Conservation (phyloP, 1,140 invertebrate genomes). For the Dendroctonus ponderosae region DNA sequence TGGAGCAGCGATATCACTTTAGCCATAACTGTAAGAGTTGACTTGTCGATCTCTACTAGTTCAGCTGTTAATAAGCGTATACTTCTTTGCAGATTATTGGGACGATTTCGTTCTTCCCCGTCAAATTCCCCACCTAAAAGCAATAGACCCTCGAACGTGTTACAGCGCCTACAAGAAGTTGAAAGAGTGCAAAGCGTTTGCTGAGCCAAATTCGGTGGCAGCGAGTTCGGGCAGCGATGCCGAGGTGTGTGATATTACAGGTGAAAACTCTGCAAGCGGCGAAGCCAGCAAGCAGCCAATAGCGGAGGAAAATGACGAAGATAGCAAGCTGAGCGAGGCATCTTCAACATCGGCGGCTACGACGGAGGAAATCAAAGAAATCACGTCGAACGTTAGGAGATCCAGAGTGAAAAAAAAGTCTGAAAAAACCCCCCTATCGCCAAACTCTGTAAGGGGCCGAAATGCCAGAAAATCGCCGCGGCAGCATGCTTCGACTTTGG, state of each 20-base stretch:
- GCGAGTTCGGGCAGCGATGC: not conserved
- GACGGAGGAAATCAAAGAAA: conserved; percentile 29
- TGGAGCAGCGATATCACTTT: conserved; percentile 57
- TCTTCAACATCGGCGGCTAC: conserved; percentile 28
- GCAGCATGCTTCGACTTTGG: conserved; percentile 80
- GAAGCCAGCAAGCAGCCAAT: conserved; percentile 1
- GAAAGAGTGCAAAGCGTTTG: conserved; percentile 14
- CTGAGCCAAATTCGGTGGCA: not conserved
- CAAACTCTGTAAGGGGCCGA: conserved; percentile 49
- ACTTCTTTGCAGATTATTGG: conserved; percentile 40
- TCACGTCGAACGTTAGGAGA: conserved; percentile 9
- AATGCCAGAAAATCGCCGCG: conserved; percentile 79
- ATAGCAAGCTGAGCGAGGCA: conserved; percentile 39
- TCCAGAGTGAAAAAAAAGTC: conserved; percentile 37
- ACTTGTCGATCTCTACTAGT: not conserved
- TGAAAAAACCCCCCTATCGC: conserved; percentile 2
- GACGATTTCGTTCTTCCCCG: conserved; percentile 71
- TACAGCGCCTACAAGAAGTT: conserved; percentile 41
- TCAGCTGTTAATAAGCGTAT: not conserved
- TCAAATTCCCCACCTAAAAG: conserved; percentile 65
- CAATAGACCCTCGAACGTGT: conserved; percentile 55
- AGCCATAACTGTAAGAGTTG: conserved; percentile 51
- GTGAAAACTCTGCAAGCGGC: not conserved
- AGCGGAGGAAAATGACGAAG: conserved; percentile 33
- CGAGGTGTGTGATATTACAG: not conserved